Evolutionary conservation across 2,797 vertebrate genomes (phyloP), one percentile per base, ranked within the genome.

Genomic region (Acanthis flammea): DNA sequence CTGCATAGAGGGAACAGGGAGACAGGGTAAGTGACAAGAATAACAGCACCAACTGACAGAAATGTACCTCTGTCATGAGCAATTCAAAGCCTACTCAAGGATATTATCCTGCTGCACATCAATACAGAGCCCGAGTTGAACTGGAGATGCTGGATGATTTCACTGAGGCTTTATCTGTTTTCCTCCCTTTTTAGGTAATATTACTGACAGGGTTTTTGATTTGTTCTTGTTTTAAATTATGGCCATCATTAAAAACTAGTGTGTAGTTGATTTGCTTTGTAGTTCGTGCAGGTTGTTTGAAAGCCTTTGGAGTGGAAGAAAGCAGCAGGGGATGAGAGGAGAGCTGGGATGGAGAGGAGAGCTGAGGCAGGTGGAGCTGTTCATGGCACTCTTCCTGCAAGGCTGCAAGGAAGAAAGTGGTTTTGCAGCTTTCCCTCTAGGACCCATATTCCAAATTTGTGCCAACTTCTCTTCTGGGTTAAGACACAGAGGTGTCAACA

Each of bases 21-120:
- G 78, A 86, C 81, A 90, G 60, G 24, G 14, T 66, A 93, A 96
- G 57, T 89, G 91, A 91, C 67, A 89, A 79, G 77, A 62, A 70
- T 70, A 87, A 73, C 60, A 50, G 82, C 27, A 77, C 22, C 37
- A 73, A 14, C 37, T 83, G 78, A 47, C 76, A 94, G 87, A 92
- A 91, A 88, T 54, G 68, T 88, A 53, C 72, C 65, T 94, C 61
- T 92, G 72, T 90, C 79, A 88, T 2, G 35, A 94, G n/a, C 57
- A 68, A 86, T 90, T 96, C 68, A 92, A 79, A 92, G 85, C 47
- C 78, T 88, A 41, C 76, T 89, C 78, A 57, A 60, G 33, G 78
- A 67, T 90, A 51, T 92, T 89, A 87, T 88, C 47, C 39, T 86
- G 50, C 54, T 74, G 53, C 61, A 90, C 50, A 54, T 86, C 68